Conservation (phyloP, 2,113 vertebrate genomes). For the Coregonus clupeaformis region DNA sequence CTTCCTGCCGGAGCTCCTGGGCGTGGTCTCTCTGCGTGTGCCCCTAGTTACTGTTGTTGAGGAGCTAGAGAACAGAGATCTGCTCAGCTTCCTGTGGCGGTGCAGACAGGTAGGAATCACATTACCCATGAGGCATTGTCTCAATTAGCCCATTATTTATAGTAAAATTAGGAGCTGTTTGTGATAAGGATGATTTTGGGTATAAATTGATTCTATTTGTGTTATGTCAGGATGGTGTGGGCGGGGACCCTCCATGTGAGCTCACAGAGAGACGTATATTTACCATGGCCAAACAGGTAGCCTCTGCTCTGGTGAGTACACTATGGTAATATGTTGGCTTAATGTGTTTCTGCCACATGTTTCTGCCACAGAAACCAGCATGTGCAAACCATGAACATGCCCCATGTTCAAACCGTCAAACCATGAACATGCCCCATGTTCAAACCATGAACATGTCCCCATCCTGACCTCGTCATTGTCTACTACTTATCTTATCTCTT, state of each 20-base stretch:
- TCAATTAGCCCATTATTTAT: not conserved
- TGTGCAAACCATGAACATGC: not conserved
- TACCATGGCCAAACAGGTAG: conserved; percentile 73
- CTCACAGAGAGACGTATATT: conserved; percentile 74
- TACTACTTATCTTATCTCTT: too few species aligned
- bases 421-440: too few species aligned
- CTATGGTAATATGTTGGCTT: not conserved
- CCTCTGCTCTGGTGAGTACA: conserved; percentile 73
- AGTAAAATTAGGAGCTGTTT: not conserved
- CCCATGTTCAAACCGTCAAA: too few species aligned
- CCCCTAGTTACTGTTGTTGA: conserved; percentile 76
- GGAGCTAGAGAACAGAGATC: conserved; percentile 75
- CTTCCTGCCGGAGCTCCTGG: conserved; percentile 75
- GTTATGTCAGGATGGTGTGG: conserved; percentile 53
- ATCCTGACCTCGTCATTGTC: not conserved
- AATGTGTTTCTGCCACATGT: not conserved
- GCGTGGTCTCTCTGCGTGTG: conserved; percentile 71
- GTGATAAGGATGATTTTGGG: not conserved
- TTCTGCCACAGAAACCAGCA: not conserved
- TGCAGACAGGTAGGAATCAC: conserved; percentile 67
- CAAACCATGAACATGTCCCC: too few species aligned
- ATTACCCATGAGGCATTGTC: not conserved
- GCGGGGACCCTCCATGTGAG: conserved; percentile 56
- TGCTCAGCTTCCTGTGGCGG: conserved; percentile 75
- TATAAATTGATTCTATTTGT: not conserved